These are phyloP conservation scores for Troides helena DNA, from an alignment of 2,888 invertebrate genomes.

Conservation along the genomic window DNA sequence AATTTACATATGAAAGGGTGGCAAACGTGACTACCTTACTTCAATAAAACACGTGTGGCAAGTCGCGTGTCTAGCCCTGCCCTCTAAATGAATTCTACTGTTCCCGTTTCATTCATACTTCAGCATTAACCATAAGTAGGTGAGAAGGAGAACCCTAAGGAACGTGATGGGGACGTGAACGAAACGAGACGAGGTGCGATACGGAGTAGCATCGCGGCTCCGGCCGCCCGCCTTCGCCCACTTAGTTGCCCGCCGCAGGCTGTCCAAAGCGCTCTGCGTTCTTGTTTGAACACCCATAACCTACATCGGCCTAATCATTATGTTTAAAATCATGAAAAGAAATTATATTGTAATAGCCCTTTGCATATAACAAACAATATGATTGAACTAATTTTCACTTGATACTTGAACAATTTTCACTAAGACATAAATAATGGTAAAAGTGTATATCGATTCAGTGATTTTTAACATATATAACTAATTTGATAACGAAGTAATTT, in stretches of 20 bases:
- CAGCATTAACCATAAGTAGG: slow-evolving; percentile 32
- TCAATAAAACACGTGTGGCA: slow-evolving; percentile 18
- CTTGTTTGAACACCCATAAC: slow-evolving; percentile 60
- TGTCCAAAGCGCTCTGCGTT: slow-evolving; percentile 65
- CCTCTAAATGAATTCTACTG: slow-evolving; percentile 12
- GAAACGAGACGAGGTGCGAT: slow-evolving; percentile 10
- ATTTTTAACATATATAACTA: slow-evolving; percentile 49
- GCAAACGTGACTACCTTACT: slow-evolving; percentile 18
- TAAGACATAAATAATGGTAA: slow-evolving; percentile 58
- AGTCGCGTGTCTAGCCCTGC: slow-evolving; percentile 21
- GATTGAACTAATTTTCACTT: neutral
- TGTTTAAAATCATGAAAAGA: slow-evolving; percentile 12
- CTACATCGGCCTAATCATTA: slow-evolving; percentile 52
- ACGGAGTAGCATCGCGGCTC: slow-evolving; percentile 23
- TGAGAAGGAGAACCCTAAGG: slow-evolving; percentile 36
- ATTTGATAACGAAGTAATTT: slow-evolving; percentile 35
- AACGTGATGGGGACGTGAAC: slow-evolving; percentile 31
- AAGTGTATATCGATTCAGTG: slow-evolving; percentile 67
- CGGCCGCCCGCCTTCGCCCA: slow-evolving; percentile 61
- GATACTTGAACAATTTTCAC: neutral
- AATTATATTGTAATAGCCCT: neutral
- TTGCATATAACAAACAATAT: neutral
- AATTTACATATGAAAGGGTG: slow-evolving; percentile 27
- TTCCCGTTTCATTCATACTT: slow-evolving; percentile 28
- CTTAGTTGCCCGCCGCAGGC: slow-evolving; percentile 67